These are phyloP conservation scores for Acleris laterana DNA, from an alignment of 2,888 invertebrate species.

Conservation along the genomic window DNA sequence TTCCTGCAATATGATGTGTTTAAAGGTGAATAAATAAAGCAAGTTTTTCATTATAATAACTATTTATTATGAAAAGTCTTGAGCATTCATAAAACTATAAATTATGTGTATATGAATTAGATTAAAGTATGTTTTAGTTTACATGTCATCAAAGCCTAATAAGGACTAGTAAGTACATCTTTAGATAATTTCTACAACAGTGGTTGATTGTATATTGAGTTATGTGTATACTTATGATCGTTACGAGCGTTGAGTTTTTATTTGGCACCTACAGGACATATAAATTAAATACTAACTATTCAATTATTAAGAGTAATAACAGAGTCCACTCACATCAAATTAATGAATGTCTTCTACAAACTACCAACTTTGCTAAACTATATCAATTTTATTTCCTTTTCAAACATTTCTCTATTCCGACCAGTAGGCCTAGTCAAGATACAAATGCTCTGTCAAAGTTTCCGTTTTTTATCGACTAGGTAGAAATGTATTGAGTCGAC, in stretches of 20 bases:
- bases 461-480: no score
- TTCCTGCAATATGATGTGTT: background rate
- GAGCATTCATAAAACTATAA: constrained; percentile 16
- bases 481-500: no score
- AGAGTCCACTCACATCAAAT: background rate
- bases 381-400: background rate
- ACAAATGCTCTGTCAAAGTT: no score
- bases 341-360: background rate
- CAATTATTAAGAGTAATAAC: background rate
- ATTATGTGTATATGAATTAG: background rate
- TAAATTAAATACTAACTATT: constrained; percentile 14
- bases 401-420: no score
- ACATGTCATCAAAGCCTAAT: constrained; percentile 3
- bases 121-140: background rate
- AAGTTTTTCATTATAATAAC: constrained; percentile 3
- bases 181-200: background rate
- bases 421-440: no score
- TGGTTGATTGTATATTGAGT: background rate
- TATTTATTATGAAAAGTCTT: constrained; percentile 32
- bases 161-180: constrained; percentile 2
- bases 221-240: background rate
- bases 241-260: background rate
- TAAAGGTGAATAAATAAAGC: background rate
- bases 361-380: background rate
- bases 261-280: constrained; percentile 19